A percentile compares a stretch with the other conserved stretches of the same genome.
Conservation (phyloP, 2,888 invertebrate genomes). For the Eurytoma adleriae region DNA sequence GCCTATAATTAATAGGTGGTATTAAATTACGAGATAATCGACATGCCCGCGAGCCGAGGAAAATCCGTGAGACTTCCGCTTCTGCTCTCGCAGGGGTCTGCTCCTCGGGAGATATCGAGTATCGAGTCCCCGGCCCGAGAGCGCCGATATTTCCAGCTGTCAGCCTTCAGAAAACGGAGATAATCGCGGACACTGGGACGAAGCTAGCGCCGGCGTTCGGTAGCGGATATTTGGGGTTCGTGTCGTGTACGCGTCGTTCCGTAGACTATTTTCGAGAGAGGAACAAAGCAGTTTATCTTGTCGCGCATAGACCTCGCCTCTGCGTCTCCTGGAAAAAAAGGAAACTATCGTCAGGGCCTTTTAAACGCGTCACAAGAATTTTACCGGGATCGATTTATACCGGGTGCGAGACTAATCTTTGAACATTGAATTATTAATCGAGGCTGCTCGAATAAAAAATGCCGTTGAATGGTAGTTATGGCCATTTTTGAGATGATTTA, state of each 20-base stretch:
- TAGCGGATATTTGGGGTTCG: constrained; percentile 48
- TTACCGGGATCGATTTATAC: constrained; percentile 4
- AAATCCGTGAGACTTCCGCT: constrained; percentile 39
- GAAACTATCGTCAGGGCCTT: neutral
- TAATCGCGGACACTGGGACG: constrained; percentile 31
- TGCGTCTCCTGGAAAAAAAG: neutral
- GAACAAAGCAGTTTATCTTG: constrained; percentile 45
- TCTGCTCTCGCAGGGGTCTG: constrained; percentile 36
- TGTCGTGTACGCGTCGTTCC: constrained; percentile 10
- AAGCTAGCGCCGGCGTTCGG: constrained; percentile 38
- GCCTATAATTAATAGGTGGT: constrained; percentile 55
- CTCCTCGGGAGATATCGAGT: constrained; percentile 48
- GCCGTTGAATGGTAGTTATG: too few relatives aligned
- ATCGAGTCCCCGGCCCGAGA: constrained; percentile 34
- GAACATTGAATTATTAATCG: too few relatives aligned
- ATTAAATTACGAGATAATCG: constrained; percentile 56
- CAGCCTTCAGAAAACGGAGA: constrained; percentile 50
- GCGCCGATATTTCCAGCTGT: constrained; percentile 53
- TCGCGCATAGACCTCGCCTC: neutral
- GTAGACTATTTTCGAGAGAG: constrained; percentile 13
- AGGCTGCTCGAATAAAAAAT: too few relatives aligned
- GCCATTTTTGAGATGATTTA: too few relatives aligned
- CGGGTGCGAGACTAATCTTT: too few relatives aligned
- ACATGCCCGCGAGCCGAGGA: neutral
- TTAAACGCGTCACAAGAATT: neutral